Evolutionary conservation across 1,140 invertebrate species (phyloP).

Genomic region (Tetragonula clypearis): DNA sequence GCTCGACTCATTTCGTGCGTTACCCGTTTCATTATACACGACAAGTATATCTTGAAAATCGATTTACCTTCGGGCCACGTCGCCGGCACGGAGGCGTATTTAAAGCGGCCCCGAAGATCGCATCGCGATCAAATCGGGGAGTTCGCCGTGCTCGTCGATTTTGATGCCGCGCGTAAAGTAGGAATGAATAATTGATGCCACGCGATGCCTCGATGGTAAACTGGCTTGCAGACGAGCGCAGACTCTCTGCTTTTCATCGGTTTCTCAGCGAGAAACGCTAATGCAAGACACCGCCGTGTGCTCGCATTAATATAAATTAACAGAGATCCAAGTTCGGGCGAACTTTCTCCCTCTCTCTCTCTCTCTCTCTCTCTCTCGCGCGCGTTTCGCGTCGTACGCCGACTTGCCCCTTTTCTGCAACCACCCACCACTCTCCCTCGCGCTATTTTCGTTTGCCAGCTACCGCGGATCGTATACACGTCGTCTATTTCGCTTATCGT

Average conservation of each 20-base stretch:
- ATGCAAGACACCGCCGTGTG: conserved; percentile 57
- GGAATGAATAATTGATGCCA: conserved; percentile 53
- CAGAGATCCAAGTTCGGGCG: conserved; percentile 52
- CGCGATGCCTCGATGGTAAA: conserved; percentile 48
- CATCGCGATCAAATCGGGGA: conserved; percentile 41
- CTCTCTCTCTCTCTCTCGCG: no score
- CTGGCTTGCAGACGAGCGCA: conserved; percentile 26
- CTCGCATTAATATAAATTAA: conserved; percentile 74
- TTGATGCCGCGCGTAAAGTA: conserved; percentile 51
- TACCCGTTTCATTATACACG: conserved; percentile 44
- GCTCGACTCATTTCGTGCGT: conserved; percentile 37
- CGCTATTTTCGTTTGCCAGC: conserved; percentile 26
- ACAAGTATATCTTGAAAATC: conserved; percentile 35
- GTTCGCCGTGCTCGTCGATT: conserved; percentile 43
- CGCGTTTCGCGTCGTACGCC: background rate
- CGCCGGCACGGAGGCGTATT: background rate
- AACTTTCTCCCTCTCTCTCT: conserved; percentile 3
- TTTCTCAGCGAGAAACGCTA: conserved; percentile 32
- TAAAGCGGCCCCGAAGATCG: conserved; percentile 41
- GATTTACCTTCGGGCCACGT: conserved; percentile 31
- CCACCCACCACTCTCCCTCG: background rate
- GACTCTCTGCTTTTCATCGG: conserved; percentile 4
- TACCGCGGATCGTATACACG: background rate
- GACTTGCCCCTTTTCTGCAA: background rate
- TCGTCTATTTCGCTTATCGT: conserved; percentile 7